Evolutionary conservation across 2,113 vertebrate species (phyloP).

Genomic region (Xenopus borealis): DNA sequence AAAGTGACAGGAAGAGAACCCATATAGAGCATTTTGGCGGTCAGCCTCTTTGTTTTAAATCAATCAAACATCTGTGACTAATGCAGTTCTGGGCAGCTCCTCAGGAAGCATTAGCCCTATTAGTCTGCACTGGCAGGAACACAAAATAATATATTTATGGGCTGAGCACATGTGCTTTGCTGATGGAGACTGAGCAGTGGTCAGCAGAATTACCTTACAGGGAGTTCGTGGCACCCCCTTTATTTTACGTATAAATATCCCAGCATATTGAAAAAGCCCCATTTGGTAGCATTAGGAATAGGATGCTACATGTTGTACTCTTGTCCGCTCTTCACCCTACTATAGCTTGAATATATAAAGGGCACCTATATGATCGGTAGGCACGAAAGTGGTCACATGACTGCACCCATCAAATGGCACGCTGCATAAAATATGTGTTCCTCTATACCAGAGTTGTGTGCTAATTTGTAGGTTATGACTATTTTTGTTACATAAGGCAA

Average conservation of each 20-base stretch:
- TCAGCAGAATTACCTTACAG: conserved; percentile 61
- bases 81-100: conserved; percentile 92
- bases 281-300: no score
- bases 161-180: conserved; percentile 64
- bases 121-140: conserved; percentile 88
- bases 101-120: conserved; percentile 98
- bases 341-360: no score
- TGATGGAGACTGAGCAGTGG: conserved; percentile 50
- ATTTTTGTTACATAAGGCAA: no score
- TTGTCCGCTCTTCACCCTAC: no score
- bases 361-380: no score
- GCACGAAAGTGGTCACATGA: no score
- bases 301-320: no score
- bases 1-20: conserved; percentile 90
- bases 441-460: no score
- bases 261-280: neutral
- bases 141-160: conserved; percentile 81
- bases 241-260: conserved; percentile 20
- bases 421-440: no score
- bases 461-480: no score
- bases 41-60: conserved; percentile 89
- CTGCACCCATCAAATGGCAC: no score
- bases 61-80: conserved; percentile 92
- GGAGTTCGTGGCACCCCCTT: conserved; percentile 33
- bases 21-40: conserved; percentile 74